Conservation (phyloP, 2,797 vertebrate species). For the Arremon brunneinucha region DNA sequence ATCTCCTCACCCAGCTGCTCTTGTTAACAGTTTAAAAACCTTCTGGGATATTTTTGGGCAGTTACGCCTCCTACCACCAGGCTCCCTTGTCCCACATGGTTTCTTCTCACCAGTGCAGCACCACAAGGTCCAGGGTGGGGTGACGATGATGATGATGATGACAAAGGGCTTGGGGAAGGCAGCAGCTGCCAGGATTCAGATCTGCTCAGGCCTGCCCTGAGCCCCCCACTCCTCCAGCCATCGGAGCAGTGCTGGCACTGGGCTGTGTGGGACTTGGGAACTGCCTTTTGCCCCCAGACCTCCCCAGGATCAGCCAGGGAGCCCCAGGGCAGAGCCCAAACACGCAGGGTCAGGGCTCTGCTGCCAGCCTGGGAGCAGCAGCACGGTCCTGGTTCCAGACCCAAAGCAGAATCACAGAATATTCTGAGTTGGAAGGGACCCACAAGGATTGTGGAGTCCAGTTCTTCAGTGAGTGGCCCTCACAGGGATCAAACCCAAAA, state of each 20-base stretch:
- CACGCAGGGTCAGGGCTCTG: not conserved
- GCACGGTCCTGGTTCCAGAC: accelerated
- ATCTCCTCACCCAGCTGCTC: not conserved
- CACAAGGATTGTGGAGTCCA: not conserved
- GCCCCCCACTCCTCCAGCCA: not conserved
- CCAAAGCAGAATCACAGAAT: not conserved
- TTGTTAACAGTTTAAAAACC: not conserved
- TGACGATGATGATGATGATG: too few relatives aligned
- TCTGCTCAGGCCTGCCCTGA: not conserved
- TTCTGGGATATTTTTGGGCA: not conserved
- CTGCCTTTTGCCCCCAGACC: not conserved
- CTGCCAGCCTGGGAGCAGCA: not conserved
- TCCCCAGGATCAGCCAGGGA: too few relatives aligned
- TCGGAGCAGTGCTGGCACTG: accelerated
- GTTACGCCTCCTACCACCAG: not conserved
- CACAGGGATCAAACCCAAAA: not conserved
- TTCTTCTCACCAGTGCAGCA: not conserved
- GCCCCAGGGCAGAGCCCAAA: not conserved
- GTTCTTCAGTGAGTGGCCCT: not conserved
- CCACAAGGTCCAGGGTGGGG: too few relatives aligned
- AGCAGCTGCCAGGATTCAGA: not conserved
- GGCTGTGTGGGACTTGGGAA: not conserved
- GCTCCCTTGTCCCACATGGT: not conserved
- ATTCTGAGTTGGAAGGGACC: not conserved
- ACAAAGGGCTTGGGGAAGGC: not conserved